Conservation (phyloP, 2,797 vertebrate genomes). For the Oceanodroma leucorhoa region DNA sequence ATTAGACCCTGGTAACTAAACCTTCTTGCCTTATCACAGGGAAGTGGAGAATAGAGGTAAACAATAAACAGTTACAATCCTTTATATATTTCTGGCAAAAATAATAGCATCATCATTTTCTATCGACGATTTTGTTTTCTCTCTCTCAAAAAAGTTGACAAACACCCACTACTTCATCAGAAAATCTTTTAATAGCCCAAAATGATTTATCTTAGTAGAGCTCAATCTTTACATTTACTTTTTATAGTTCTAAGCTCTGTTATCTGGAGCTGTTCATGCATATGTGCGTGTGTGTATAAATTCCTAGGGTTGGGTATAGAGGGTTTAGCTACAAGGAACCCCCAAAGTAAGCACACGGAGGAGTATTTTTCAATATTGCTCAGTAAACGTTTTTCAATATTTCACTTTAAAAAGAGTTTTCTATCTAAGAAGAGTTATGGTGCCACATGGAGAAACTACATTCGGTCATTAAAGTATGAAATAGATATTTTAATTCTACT, state of each 20-base stretch:
- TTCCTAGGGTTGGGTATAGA: not conserved
- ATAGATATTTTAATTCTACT: not conserved
- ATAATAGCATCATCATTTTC: not conserved
- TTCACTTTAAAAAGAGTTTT: not conserved
- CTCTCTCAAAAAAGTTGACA: not conserved
- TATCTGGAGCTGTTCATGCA: not conserved
- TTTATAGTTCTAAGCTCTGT: not conserved
- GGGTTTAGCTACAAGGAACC: not conserved
- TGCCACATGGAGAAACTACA: not conserved
- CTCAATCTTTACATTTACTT: not conserved
- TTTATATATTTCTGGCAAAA: not conserved
- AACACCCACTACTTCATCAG: not conserved
- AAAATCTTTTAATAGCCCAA: not conserved
- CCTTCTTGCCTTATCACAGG: not conserved
- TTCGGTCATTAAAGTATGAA: not conserved
- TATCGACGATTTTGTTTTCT: not conserved
- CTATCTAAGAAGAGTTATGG: not conserved
- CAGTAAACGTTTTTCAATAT: not conserved
- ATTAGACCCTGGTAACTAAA: not conserved
- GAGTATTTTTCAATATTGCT: not conserved
- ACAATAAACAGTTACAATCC: rapidly evolving
- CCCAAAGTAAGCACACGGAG: not conserved
- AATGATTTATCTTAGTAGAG: not conserved
- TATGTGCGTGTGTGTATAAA: rapidly evolving
- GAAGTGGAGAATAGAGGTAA: not conserved